A percentile compares a stretch with the other conserved stretches of the same genome.
Conservation (phyloP, 1,140 invertebrate species). For the Aphidius ervi region DNA sequence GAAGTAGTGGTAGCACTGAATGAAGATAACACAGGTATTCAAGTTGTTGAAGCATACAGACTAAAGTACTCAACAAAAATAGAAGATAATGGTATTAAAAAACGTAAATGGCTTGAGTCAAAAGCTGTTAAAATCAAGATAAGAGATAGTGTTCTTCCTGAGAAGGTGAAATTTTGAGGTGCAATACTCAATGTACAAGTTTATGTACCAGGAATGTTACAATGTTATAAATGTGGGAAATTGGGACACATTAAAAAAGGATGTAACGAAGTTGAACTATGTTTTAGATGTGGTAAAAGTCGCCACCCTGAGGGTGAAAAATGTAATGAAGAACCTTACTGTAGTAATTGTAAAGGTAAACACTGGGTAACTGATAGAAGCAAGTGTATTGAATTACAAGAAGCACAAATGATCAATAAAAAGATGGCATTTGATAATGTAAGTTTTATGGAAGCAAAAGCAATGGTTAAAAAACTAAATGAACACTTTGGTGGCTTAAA, state of each 20-base stretch:
- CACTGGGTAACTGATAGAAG: background rate
- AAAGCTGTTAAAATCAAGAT: background rate
- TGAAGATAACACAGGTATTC: background rate
- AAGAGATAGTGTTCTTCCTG: background rate
- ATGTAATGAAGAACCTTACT: background rate
- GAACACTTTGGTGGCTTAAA: background rate
- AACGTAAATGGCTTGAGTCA: background rate
- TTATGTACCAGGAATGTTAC: background rate
- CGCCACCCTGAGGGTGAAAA: background rate
- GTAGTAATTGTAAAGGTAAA: background rate
- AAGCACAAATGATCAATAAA: background rate
- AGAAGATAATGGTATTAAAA: background rate
- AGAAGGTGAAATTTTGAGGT: background rate
- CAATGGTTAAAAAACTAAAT: background rate
- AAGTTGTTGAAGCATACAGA: background rate
- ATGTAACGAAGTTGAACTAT: background rate
- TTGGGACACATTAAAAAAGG: background rate
- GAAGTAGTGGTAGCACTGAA: background rate
- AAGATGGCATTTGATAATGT: slow-evolving; percentile 12
- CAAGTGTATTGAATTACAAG: background rate
- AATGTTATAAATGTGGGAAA: slow-evolving; percentile 3
- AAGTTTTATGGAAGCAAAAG: background rate
- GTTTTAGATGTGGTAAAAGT: background rate
- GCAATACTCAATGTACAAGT: background rate
- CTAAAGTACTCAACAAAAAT: background rate